Evolutionary conservation across 2,113 vertebrate species (phyloP), one percentile per base, ranked within the genome.

Genomic region (Clarias gariepinus): DNA sequence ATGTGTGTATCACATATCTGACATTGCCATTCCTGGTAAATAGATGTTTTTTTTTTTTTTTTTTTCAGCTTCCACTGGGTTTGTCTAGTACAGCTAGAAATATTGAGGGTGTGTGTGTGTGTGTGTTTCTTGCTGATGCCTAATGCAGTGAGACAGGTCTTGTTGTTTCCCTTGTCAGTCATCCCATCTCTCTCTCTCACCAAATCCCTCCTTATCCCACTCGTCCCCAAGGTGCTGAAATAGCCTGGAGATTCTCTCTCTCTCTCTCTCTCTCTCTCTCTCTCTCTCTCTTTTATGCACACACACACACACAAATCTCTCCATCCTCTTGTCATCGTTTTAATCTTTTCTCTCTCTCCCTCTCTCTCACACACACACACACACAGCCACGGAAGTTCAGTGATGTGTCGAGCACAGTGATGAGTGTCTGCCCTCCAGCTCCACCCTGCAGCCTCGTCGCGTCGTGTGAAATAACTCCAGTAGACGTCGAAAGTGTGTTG

Each of bases 331-430:
- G 6, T 69, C 68, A 36, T 68, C 12, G 5, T 68, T 69, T 23
- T 73, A 33, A 69, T 69, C 68, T 69, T 69, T 11, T 7, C 21
- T 47, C 19, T 41, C 33, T 41, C 69, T 28, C 63, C 13, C 63
- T 5, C 30, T 19, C 71, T 28, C 85, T 25, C 28, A 16, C 64
- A 23, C 71, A 47, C 47, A 53, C 74, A 78, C 52, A 41, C 60
- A 57, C 25, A 33, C 1, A n/a, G 19, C 4, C 66, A 60, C 53
- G 18, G 82, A 55, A 13, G 68, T 76, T 86, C 33, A 80, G 55
- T 60, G 53, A 80, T 83, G 84, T 83, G 63, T 85, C 83, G 53
- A 83, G 73, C 73, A 83, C 77, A 33, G 77, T 61, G 73, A 71
- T 68, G 36, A 80, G 78, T 80, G 30, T 60, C 78, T 80, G 55